Evolutionary conservation across 1,140 invertebrate species (phyloP), one percentile per base, ranked within the genome.

Genomic region (Luehdorfia chinensis): DNA sequence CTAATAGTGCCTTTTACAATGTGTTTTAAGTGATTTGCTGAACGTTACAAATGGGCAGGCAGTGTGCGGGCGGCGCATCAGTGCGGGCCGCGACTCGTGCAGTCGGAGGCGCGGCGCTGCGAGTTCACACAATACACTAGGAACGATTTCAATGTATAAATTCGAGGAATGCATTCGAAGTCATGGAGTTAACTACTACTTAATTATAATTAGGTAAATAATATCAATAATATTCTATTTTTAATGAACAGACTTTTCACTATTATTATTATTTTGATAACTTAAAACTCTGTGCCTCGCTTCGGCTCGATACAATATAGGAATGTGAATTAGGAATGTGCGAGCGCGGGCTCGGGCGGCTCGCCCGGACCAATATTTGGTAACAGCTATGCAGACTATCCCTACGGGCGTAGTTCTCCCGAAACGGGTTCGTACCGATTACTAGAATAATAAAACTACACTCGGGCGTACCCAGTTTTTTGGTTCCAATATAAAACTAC

Each of bases 81-180:
- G n/a, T n/a, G 25, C 6, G 25, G 9, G 25, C 2, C 6, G 3
- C 7, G 25, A n/a, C 25, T 7, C 9, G 28, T 4, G 28, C 19
- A 2, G 2, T 21, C 6, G 11, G 28, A 11, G 4, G n/a, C 2
- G 11, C 28, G 2, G 28, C 28, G 28, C 25, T 2, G 4, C 25
- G 2, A 9, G n/a, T 9, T 4, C 28, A 5, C n/a, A n/a, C 12
- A 6, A 5, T 13, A 31, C 4, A 12, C 30, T 31, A 31, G 30
- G 30, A 31, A 31, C 30, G 30, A 31, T 13, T 31, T 11, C 4
- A 2, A 12, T 31, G 12, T 27, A 28, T 41, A 41, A 41, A 43
- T 43, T 43, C 39, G 27, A 30, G 39, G 39, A 43, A 43, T 43
- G 39, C 7, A 30, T 43, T 43, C 21, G 27, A 43, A 43, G 39